A percentile compares a stretch with the other conserved stretches of the same genome.
phyloP scores from a whole-genome alignment of 2,113 vertebrate species.

The Paramormyrops kingsleyae region DNA sequence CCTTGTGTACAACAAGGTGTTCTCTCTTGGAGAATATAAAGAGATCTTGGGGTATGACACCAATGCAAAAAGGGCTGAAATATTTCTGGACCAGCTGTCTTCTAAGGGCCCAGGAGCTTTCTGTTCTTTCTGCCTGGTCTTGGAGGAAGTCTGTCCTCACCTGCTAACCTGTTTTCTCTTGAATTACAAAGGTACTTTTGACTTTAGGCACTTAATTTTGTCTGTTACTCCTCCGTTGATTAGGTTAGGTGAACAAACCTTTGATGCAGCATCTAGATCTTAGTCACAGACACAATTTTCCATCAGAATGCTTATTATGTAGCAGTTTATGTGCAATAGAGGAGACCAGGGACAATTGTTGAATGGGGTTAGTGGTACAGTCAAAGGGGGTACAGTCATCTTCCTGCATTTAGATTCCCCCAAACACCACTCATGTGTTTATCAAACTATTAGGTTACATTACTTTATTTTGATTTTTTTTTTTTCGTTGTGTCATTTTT shows the following conservation, averaged over 20 bases:
- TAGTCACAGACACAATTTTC: background rate
- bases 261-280: background rate
- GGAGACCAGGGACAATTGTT: background rate
- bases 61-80: conserved; percentile 57
- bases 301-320: background rate
- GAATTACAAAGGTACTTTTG: conserved; percentile 74
- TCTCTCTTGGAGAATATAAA: conserved; percentile 78
- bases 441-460: background rate
- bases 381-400: background rate
- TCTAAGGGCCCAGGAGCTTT: conserved; percentile 74
- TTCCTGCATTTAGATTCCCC: background rate
- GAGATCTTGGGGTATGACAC: conserved; percentile 70
- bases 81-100: conserved; percentile 73
- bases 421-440: background rate
- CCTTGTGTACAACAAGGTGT: conserved; percentile 73
- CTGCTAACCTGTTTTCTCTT: conserved; percentile 78
- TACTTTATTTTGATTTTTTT: background rate
- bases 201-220: background rate
- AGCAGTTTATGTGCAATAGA: background rate
- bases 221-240: background rate
- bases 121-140: conserved; percentile 71
- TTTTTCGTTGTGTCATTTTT: background rate
- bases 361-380: background rate
- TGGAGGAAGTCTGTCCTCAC: conserved; percentile 81
- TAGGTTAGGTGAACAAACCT: background rate